Base-by-base conservation (phyloP, 1,140 invertebrate genomes). In the Acyrthosiphon pisum region DNA sequence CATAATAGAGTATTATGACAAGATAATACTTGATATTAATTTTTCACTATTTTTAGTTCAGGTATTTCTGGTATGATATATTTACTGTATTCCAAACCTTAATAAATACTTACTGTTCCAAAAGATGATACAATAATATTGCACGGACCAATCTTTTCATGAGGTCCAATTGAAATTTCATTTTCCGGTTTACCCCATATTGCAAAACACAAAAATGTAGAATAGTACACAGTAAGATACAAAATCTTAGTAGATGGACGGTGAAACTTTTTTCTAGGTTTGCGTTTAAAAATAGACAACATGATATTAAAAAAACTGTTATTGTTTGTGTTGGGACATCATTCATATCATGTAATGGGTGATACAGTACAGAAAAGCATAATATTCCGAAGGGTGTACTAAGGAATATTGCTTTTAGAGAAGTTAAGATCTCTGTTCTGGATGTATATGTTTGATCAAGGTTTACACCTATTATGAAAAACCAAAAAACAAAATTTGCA, bases 91-190 rank as follows among this genome's bases (percentile, higher is more conserved):
- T 68, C 14, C n/a, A 76, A 76, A 76, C n/a, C 60, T 76, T n/a
- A 9, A n/a, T n/a, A n/a, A n/a, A 76, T 94, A 94, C 94, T 95
- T 95, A 97, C 97, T 95, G 96, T 96, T 94, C 97, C 97, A 95
- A 97, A 96, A 37, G 96, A 96, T 56, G 97, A 97, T 7, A 96
- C 94, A 41, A 95, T 95, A 94, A 96, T 96, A 94, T 97, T 95
- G 95, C 97, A 98, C 4, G 97, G 96, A 37, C 98, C 97, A 88
- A 97, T 96, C 23, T 96, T 96, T 95, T 98, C 97, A 94, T 97
- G 97, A 9, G 97, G 95, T 14, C 98, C 98, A 22, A 96, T 95
- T 3, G 97, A 96, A 91, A 97, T 94, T 94, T 97, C 97, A 83
- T 96, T 95, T 94, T 97, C 96, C 8, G 97, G 97, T 94, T 97